These are phyloP conservation scores for Ursus arctos DNA, from an alignment of 2,113 vertebrate genomes.

Conservation along the genomic window DNA sequence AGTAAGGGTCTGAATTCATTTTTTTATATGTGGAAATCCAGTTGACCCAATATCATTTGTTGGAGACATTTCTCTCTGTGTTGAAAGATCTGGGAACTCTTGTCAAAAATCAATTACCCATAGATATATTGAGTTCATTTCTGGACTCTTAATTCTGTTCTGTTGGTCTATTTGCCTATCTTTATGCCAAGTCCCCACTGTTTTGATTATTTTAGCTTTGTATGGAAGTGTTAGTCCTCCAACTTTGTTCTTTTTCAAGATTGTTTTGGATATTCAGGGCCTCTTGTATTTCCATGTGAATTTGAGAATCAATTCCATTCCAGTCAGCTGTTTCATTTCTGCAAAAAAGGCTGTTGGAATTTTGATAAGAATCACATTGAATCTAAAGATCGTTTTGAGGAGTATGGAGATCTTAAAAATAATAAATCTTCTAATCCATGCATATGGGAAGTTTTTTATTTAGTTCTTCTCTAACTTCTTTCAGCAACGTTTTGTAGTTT, in stretches of 20 bases:
- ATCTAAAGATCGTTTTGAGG: background rate
- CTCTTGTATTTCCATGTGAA: background rate
- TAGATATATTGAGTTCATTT: background rate
- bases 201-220: background rate
- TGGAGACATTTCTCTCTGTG: background rate
- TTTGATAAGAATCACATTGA: too few relatives aligned
- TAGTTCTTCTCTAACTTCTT: background rate
- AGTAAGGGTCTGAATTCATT: background rate
- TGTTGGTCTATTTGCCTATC: background rate
- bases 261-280: background rate
- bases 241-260: background rate
- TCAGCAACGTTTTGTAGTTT: background rate
- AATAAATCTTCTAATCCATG: background rate
- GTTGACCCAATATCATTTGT: background rate
- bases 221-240: background rate
- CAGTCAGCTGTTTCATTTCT: background rate
- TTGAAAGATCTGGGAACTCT: background rate
- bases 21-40: background rate
- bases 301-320: background rate
- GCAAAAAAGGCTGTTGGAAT: background rate
- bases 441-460: background rate
- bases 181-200: background rate
- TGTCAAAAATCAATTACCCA: background rate
- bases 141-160: background rate
- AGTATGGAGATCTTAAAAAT: background rate